Conservation (phyloP, 2,888 invertebrate species). For the Melanchra persicariae region DNA sequence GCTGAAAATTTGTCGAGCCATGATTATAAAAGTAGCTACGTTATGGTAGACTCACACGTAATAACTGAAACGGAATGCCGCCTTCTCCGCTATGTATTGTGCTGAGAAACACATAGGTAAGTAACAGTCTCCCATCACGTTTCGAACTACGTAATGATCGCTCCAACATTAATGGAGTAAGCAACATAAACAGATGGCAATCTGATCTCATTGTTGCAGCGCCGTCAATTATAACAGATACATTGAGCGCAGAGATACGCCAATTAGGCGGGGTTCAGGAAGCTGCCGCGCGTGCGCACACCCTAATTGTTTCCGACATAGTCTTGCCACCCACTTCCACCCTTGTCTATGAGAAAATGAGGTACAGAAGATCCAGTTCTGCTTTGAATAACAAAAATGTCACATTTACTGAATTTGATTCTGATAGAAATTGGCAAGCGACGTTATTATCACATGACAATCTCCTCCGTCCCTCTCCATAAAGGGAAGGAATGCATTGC, state of each 20-base stretch:
- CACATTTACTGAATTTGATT: too few species aligned
- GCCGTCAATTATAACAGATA: slow-evolving; percentile 85
- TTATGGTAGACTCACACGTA: neutral
- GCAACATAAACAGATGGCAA: slow-evolving; percentile 71
- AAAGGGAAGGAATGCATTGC: neutral
- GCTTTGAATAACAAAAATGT: neutral
- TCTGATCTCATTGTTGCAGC: slow-evolving; percentile 78
- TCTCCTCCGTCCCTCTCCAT: neutral
- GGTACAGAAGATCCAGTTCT: slow-evolving; percentile 24
- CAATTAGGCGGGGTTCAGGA: slow-evolving; percentile 85
- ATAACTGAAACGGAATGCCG: slow-evolving; percentile 2
- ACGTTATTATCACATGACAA: neutral
- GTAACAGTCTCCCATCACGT: slow-evolving; percentile 10
- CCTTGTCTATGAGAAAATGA: slow-evolving; percentile 18
- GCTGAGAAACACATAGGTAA: slow-evolving; percentile 1
- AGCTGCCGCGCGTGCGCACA: slow-evolving; percentile 87
- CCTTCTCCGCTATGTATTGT: neutral
- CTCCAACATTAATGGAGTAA: slow-evolving; percentile 57
- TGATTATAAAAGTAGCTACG: neutral
- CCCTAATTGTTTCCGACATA: slow-evolving; percentile 87
- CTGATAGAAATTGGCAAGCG: neutral
- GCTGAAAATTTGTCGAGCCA: neutral
- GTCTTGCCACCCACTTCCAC: slow-evolving; percentile 69
- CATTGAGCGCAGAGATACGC: slow-evolving; percentile 85
- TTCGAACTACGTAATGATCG: slow-evolving; percentile 39